phyloP scores from a whole-genome alignment of 2,797 vertebrate species.

The Gymnodraco acuticeps region DNA sequence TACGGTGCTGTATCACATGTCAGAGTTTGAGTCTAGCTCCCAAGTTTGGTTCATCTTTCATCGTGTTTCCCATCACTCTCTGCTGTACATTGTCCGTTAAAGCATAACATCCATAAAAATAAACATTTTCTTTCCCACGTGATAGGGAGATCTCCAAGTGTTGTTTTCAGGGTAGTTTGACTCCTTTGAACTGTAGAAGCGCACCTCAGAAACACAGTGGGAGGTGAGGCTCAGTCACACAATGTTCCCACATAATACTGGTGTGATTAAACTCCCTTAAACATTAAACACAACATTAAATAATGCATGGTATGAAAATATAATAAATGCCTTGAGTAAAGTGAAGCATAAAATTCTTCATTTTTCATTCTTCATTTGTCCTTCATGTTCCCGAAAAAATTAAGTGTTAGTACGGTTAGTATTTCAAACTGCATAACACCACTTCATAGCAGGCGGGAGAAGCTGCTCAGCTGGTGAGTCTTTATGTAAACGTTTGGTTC shows the following conservation, averaged over 20 bases:
- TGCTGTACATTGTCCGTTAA: slow-evolving; percentile 5
- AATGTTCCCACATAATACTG: slow-evolving; percentile 16
- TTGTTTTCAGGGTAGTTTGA: slow-evolving; percentile 54
- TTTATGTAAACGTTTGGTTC: slow-evolving; percentile 51
- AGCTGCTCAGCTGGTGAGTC: slow-evolving; percentile 12
- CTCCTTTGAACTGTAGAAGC: slow-evolving; percentile 30
- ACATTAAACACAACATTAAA: slow-evolving; percentile 12
- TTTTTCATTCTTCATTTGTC: slow-evolving; percentile 45
- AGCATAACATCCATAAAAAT: slow-evolving; percentile 15
- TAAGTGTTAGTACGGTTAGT: slow-evolving; percentile 14
- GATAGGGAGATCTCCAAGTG: slow-evolving; percentile 16
- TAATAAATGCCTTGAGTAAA: slow-evolving; percentile 6
- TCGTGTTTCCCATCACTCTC: neutral
- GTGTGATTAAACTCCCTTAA: slow-evolving; percentile 8
- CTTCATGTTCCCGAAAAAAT: slow-evolving; percentile 26
- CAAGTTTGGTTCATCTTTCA: slow-evolving; percentile 2
- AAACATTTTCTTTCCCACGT: slow-evolving; percentile 26
- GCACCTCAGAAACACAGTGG: slow-evolving; percentile 30
- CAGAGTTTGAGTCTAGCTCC: slow-evolving; percentile 18
- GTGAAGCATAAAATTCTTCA: neutral
- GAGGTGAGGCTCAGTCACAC: slow-evolving; percentile 42
- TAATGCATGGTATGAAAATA: neutral
- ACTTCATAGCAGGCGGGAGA: slow-evolving; percentile 9
- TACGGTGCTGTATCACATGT: neutral
- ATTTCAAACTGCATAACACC: neutral